Conservation (phyloP, 2,113 vertebrate species). For the Otolemur garnettii region DNA sequence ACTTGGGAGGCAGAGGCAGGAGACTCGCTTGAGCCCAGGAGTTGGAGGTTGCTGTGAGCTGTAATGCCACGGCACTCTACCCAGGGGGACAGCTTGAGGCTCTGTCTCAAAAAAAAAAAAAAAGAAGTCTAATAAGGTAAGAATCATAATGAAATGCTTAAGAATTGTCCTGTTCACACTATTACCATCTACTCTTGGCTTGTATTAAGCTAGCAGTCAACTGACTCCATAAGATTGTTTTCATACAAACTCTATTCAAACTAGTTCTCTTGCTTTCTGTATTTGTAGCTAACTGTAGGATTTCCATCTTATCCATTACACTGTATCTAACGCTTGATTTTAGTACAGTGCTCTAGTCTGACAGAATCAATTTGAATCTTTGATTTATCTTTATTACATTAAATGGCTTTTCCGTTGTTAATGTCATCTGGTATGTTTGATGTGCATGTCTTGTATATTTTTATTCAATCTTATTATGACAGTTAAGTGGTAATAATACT, state of each 20-base stretch:
- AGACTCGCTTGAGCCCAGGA: too few species aligned
- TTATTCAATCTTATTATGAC: conserved; percentile 40
- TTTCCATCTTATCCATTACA: not conserved
- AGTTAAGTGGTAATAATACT: not conserved
- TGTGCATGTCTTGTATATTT: not conserved
- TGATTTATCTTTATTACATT: not conserved
- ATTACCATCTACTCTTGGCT: not conserved
- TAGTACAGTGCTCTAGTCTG: not conserved
- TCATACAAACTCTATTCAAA: conserved; percentile 30
- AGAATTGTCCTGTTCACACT: not conserved
- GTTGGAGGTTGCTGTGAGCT: too few species aligned
- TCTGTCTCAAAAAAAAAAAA: too few species aligned
- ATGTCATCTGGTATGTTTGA: not conserved
- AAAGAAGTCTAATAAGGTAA: conserved; percentile 1
- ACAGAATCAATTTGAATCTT: not conserved
- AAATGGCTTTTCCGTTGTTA: not conserved
- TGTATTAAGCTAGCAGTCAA: not conserved
- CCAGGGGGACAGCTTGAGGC: too few species aligned
- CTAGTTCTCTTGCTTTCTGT: not conserved
- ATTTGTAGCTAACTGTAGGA: not conserved
- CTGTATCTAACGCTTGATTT: not conserved
- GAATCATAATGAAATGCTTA: not conserved
- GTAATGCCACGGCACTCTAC: too few species aligned
- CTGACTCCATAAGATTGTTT: not conserved
- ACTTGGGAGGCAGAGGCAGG: too few species aligned